Conservation (phyloP, 2,888 invertebrate genomes). For the Chaetoderma sp. region DNA sequence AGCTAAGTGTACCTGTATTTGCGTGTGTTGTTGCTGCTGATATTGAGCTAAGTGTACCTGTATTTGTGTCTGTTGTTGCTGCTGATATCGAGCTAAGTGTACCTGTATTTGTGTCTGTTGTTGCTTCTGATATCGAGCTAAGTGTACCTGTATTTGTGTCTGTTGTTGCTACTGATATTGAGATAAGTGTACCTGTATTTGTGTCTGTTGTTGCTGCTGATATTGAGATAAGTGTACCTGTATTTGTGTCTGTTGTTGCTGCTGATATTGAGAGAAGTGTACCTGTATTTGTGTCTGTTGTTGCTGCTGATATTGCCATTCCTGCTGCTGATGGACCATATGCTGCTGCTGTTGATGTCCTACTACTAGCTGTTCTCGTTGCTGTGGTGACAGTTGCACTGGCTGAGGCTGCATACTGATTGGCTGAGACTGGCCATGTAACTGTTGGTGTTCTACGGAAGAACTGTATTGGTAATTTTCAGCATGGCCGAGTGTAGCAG, state of each 20-base stretch:
- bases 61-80: too few species aligned
- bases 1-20: too few species aligned
- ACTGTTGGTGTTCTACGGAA: constrained; percentile 35
- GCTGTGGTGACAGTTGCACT: constrained; percentile 15
- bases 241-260: constrained; percentile 12
- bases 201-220: constrained; percentile 12
- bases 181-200: too few species aligned
- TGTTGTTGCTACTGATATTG: too few species aligned
- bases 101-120: too few species aligned
- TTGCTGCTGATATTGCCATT: constrained; percentile 38
- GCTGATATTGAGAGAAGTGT: constrained; percentile 24
- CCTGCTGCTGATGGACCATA: constrained; percentile 25
- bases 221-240: constrained; percentile 5
- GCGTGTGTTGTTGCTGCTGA: too few species aligned
- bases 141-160: too few species aligned
- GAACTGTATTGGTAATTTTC: too few species aligned
- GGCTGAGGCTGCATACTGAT: constrained; percentile 27
- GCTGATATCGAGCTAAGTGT: too few species aligned
- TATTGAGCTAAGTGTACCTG: too few species aligned
- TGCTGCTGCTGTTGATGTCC: constrained; percentile 30
- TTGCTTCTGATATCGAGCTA: too few species aligned
- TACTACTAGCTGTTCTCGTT: constrained; percentile 33
- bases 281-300: constrained; percentile 30
- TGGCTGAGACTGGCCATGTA: constrained; percentile 22
- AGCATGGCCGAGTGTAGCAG: too few species aligned